Conservation (phyloP, 2,113 vertebrate species). For the Nothocercus nigrocapillus region DNA sequence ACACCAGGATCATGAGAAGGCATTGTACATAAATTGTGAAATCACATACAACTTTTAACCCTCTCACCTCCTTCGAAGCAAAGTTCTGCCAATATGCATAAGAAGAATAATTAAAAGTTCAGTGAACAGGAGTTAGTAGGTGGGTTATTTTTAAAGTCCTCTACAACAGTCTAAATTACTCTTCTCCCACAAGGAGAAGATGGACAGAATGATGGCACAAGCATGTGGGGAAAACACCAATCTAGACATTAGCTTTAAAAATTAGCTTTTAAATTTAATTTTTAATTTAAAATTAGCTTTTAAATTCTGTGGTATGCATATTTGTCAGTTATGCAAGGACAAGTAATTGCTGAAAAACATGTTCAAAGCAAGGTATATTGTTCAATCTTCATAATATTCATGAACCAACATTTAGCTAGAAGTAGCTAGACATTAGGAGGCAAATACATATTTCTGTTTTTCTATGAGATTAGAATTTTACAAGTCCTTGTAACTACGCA, state of each 20-base stretch:
- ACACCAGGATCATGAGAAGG: background rate
- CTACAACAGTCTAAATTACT: background rate
- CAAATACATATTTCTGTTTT: background rate
- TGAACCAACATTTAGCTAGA: background rate
- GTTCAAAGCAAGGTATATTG: background rate
- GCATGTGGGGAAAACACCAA: background rate
- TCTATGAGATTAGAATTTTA: background rate
- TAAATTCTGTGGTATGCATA: background rate
- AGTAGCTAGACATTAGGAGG: background rate
- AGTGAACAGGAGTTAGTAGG: background rate
- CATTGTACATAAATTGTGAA: background rate
- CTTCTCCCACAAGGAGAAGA: background rate
- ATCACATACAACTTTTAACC: background rate
- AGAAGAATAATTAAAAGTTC: background rate
- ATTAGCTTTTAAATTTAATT: too few species aligned
- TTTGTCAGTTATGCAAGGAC: background rate
- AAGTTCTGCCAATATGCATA: background rate
- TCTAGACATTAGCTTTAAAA: background rate
- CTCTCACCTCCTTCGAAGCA: background rate
- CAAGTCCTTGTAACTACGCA: background rate
- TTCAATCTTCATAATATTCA: background rate
- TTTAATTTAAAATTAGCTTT: too few species aligned
- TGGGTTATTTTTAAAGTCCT: background rate
- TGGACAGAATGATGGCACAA: background rate
- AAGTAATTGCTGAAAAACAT: background rate